Base-by-base conservation (phyloP, 2,888 invertebrate species). In the Drosophila pseudotakahashii region DNA sequence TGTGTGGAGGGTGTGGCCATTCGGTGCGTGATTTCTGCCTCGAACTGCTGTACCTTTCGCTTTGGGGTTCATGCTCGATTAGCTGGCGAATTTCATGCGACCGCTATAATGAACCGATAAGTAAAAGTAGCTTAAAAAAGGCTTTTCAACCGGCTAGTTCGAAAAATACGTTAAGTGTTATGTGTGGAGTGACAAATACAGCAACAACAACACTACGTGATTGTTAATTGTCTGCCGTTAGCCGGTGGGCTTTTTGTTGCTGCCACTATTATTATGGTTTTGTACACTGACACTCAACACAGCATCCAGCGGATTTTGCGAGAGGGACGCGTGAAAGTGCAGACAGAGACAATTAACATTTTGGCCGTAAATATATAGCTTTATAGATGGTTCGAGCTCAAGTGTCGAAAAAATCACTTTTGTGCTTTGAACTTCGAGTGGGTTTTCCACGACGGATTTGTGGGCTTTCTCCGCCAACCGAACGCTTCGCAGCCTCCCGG, bases 111-210 rank as follows among this genome's bases (percentile, higher is more conserved):
- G 80, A 87, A 78, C 77, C 80, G 80, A 79, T 89, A 84, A 89
- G 86, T 89, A 89, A 86, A 89, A 86, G 86, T 89, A 85, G 89
- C 86, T 86, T 86, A 88, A 34, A 69, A 68, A 69, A 54, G 19
- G 53, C 68, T 81, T 81, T 81, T 77, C 76, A 78, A 67, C 77
- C 60, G 63, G 54, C 59, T 34, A 30, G 52, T 54, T 57, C 45
- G 32, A 42, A 71, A 70, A 68, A 75, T 50, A 66, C 32, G 63
- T 67, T 60, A 64, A 80, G 68, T 60, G 58, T 67, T 66, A 44
- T 57, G 60, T 74, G 70, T 42, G 44, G 55, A 57, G 61, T 44
- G 73, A 45, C 52, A 63, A 55, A 70, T 30, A 55, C 41, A 47
- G 19, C 58, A 79, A 70, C 62, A 34, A 0, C 34, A 4, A 44